Evolutionary conservation across 2,113 vertebrate species (phyloP).

Genomic region (Leucosticte australis): DNA sequence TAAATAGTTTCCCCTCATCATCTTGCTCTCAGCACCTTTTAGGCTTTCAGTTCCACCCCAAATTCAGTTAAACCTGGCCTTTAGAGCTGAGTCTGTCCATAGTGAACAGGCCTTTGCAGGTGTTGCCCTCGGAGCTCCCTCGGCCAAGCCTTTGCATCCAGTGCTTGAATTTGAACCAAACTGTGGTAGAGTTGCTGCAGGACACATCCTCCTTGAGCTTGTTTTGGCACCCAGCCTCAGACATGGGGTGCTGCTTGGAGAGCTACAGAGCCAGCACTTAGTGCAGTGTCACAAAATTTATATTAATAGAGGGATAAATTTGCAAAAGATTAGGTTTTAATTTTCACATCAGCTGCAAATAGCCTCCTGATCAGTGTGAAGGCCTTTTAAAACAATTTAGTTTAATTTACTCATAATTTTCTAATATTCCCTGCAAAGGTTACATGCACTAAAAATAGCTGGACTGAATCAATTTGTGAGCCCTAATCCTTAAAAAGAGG

Average conservation of each 20-base stretch:
- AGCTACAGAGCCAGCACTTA: neutral
- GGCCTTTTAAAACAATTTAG: slow-evolving; percentile 49
- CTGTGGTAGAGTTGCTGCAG: neutral
- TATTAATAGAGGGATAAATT: neutral
- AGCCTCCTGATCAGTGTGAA: slow-evolving; percentile 42
- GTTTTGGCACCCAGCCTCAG: neutral
- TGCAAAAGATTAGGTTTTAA: slow-evolving; percentile 7
- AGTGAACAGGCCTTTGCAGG: neutral
- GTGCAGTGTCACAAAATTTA: neutral
- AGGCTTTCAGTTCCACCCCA: neutral
- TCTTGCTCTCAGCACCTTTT: neutral
- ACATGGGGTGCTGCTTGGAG: neutral
- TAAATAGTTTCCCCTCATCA: neutral
- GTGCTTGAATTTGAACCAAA: neutral
- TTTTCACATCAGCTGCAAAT: slow-evolving; percentile 41
- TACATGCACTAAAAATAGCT: slow-evolving; percentile 68
- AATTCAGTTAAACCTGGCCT: neutral
- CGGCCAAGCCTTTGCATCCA: neutral
- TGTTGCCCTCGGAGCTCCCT: neutral
- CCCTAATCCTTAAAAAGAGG: slow-evolving; percentile 75
- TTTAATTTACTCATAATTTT: slow-evolving; percentile 64
- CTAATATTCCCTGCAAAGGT: slow-evolving; percentile 59
- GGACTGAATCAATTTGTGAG: slow-evolving; percentile 68
- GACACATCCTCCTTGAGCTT: neutral
- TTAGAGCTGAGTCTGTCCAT: neutral